Base-by-base conservation (phyloP, 2,888 invertebrate genomes). In the Argyresthia goedartella region DNA sequence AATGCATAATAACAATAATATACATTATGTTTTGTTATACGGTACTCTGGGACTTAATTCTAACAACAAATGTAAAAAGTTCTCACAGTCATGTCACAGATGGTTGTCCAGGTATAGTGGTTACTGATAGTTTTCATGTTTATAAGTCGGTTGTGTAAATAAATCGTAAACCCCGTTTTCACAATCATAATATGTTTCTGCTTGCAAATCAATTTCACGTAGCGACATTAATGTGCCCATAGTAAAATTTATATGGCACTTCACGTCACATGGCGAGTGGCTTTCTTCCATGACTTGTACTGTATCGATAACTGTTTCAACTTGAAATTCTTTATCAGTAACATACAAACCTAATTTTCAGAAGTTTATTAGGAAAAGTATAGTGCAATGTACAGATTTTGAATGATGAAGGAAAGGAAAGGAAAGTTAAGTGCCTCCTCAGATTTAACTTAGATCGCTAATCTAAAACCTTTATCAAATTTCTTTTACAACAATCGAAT, bases 111-210 rank as follows among this genome's bases (percentile, higher is more conserved):
- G 25, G 6, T 39, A 39, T 39, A 11, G 39, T 39, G 10, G 3
- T 46, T 46, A 36, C 51, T 52, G 35, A 60, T 60, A 48, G 13
- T 63, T 67, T 63, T 61, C 59, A 70, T 75, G 75, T 77, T 74
- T 25, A 66, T 59, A 71, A 79, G 69, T 73, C 71, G 76, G 73
- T 71, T 78, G 80, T 81, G 82, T 81, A 84, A 86, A 85, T 85
- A 86, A 84, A 84, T 81, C 85, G 85, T 86, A 86, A 86, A 86
- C 85, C 86, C 79, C 78, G 71, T 86, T 86, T 86, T 81, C 86
- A 81, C 82, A 86, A 86, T 85, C 85, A 81, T 85, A 85, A 85
- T 85, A 85, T 82, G 84, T 84, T 86, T 84, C 81, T 81, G 82
- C 78, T 71, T 71, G 84, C 82, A 86, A 86, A 86, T 86, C 86